Conservation (phyloP, 2,888 invertebrate species). For the Microplitis deprimator region DNA sequence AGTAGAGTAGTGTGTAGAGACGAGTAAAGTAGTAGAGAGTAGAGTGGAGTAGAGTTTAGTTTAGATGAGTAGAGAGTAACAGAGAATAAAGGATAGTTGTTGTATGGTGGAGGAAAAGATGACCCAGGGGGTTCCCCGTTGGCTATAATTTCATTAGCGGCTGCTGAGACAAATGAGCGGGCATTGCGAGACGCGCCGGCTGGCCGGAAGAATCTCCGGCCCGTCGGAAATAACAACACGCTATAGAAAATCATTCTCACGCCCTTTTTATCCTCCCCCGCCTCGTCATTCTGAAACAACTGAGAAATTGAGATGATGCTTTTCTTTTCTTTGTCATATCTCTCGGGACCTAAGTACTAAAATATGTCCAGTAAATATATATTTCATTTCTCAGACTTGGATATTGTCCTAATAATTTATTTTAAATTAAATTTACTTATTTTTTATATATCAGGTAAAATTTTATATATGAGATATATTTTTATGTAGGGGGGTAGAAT, state of each 20-base stretch:
- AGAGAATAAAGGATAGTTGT: conserved; percentile 36
- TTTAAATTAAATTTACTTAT: background rate
- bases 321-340: conserved; percentile 10
- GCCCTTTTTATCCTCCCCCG: background rate
- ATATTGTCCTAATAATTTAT: conserved; percentile 2
- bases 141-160: conserved; percentile 76
- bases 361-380: conserved; percentile 43
- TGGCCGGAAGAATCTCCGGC: conserved; percentile 63
- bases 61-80: conserved; percentile 30
- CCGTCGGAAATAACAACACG: conserved; percentile 53
- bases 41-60: conserved; percentile 34
- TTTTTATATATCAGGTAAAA: background rate
- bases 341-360: conserved; percentile 42
- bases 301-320: conserved; percentile 19
- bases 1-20: conserved; percentile 37
- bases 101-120: conserved; percentile 54
- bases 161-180: conserved; percentile 74
- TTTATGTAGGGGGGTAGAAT: no score
- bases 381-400: conserved; percentile 32
- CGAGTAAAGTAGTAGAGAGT: conserved; percentile 33
- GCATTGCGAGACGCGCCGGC: conserved; percentile 70
- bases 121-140: conserved; percentile 59
- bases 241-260: background rate
- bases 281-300: background rate
- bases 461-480: no score